Evolutionary conservation across 2,113 vertebrate genomes (phyloP).

Genomic region (Cyanistes caeruleus): DNA sequence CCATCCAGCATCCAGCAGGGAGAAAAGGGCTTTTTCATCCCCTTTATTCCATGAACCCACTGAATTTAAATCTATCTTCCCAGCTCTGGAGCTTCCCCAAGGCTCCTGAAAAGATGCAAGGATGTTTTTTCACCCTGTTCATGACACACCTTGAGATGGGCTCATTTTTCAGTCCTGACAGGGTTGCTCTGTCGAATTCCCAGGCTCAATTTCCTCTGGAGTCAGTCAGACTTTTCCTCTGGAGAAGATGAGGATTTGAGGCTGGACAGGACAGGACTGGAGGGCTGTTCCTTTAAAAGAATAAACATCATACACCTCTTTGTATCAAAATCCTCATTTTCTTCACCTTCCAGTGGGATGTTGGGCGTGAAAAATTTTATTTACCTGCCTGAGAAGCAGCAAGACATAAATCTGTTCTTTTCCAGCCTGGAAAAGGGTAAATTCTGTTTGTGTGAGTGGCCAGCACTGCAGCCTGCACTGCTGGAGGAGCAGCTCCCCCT

Average conservation of each 20-base stretch:
- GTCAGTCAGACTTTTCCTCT: not conserved
- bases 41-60: not conserved
- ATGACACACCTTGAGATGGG: not conserved
- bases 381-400: not conserved
- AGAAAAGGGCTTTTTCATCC: not conserved
- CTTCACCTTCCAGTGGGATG: not conserved
- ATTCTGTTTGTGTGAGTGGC: not conserved
- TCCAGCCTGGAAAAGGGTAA: not conserved
- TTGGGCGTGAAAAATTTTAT: not conserved
- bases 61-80: not conserved
- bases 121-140: not conserved
- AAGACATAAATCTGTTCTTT: rapidly evolving
- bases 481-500: not conserved
- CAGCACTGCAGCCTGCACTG: not conserved
- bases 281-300: not conserved
- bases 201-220: not conserved
- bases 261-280: not conserved
- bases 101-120: not conserved
- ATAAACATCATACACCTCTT: not conserved
- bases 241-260: not conserved
- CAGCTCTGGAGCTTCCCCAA: not conserved
- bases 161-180: not conserved
- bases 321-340: not conserved
- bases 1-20: not conserved
- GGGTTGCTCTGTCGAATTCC: not conserved